These are phyloP conservation scores for Cephus runcator DNA, from an alignment of 2,888 invertebrate genomes.

Conservation along the genomic window DNA sequence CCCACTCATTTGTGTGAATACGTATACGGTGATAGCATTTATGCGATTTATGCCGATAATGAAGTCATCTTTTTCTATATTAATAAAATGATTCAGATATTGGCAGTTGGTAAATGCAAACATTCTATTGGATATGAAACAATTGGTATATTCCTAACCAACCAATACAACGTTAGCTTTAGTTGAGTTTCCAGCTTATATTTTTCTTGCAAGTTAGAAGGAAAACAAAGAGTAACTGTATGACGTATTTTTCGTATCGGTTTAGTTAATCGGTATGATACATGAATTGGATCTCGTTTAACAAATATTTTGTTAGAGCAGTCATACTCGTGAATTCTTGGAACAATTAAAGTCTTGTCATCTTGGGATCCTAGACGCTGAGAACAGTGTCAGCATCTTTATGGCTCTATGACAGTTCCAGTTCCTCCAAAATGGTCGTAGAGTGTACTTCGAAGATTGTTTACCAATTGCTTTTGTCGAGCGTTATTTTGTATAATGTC, in stretches of 20 bases:
- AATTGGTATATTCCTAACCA: neutral
- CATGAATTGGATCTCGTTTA: neutral
- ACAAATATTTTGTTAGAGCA: neutral
- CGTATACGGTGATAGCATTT: neutral
- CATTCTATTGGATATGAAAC: neutral
- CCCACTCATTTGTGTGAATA: no score
- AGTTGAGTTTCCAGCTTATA: neutral
- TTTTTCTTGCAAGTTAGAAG: neutral
- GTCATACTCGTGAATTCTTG: neutral
- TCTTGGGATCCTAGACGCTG: neutral
- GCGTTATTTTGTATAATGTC: slow-evolving; percentile 6
- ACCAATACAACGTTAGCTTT: neutral
- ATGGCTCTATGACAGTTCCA: slow-evolving; percentile 30
- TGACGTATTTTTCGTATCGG: neutral
- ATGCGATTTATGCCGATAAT: neutral
- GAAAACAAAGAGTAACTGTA: neutral
- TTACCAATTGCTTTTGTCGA: slow-evolving; percentile 25
- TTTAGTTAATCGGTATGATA: neutral
- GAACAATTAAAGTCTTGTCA: neutral
- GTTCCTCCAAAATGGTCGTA: slow-evolving; percentile 37
- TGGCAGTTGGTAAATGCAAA: neutral
- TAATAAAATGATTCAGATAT: neutral
- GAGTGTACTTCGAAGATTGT: slow-evolving; percentile 22
- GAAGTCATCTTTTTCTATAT: neutral
- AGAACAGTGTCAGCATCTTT: neutral